phyloP scores from a whole-genome alignment of 2,113 vertebrate genomes.

The Oxyruncus cristatus region DNA sequence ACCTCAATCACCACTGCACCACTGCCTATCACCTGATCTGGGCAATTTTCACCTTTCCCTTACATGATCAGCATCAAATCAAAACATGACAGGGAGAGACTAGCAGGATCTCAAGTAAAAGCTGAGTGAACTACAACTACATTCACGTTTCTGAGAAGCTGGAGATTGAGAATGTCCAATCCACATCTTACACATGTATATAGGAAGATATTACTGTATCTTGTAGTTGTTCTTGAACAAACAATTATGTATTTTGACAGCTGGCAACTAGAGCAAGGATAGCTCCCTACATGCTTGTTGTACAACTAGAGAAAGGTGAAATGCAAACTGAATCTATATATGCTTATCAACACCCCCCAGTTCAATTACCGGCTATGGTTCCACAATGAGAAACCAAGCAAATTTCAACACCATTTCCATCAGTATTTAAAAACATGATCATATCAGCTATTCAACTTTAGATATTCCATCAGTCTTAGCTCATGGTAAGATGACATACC shows the following conservation, averaged over 20 bases:
- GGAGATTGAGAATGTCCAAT: not conserved
- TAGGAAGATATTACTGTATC: not conserved
- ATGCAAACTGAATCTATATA: not conserved
- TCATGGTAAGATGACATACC: constrained; percentile 75
- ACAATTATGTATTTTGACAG: not conserved
- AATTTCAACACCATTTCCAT: constrained; percentile 14
- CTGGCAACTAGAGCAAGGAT: not conserved
- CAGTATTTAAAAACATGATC: constrained; percentile 4
- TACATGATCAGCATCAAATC: not conserved
- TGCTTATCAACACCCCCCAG: not conserved
- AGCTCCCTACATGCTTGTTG: not conserved
- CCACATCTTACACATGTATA: not conserved
- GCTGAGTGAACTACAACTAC: not conserved
- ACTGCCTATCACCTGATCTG: not conserved
- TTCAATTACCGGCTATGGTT: constrained; percentile 4
- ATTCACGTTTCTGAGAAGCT: not conserved
- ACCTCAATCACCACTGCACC: not conserved
- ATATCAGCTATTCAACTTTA: constrained; percentile 37
- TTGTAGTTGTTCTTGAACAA: not conserved
- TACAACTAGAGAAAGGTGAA: not conserved
- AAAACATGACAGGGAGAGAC: not conserved
- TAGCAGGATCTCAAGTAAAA: not conserved
- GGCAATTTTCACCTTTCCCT: not conserved
- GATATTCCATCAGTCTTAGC: constrained; percentile 6
- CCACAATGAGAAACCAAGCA: constrained; percentile 12